Percentiles rank a stretch among this genome's conserved stretches.
These are phyloP conservation scores for Drosophila tristis DNA, from an alignment of 1,140 invertebrate genomes.

Conservation along the genomic window DNA sequence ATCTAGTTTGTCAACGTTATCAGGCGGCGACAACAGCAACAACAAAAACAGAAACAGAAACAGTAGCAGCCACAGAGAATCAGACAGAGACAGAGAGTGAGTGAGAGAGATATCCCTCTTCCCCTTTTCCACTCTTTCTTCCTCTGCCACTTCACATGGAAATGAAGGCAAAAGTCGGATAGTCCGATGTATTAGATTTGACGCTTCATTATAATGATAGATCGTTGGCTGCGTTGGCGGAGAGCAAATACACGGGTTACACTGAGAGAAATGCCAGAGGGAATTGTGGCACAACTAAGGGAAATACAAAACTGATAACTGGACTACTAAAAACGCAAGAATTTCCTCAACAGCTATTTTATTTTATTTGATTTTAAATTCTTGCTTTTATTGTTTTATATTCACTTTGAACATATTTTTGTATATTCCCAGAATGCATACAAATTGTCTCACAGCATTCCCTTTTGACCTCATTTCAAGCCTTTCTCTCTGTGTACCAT, in stretches of 20 bases:
- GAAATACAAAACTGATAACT: background rate
- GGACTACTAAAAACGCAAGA: no score
- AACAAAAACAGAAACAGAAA: constrained; percentile 2
- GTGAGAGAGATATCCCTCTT: constrained; percentile 6
- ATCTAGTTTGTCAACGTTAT: constrained; percentile 82
- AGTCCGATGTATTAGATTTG: constrained; percentile 76
- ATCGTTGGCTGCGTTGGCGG: constrained; percentile 60
- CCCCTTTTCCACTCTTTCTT: background rate
- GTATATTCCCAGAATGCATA: no score
- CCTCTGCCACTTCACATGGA: constrained; percentile 35
- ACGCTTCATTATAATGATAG: constrained; percentile 81
- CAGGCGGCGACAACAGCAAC: constrained; percentile 35
- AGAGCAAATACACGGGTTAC: constrained; percentile 31
- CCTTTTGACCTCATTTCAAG: no score
- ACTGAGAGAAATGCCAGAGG: constrained; percentile 17
- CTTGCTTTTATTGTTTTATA: no score
- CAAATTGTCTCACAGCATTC: no score
- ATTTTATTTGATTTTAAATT: no score
- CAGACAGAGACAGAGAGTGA: constrained; percentile 3
- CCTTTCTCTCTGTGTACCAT: no score
- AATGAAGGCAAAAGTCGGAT: constrained; percentile 58
- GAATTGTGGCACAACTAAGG: background rate
- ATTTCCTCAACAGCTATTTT: no score
- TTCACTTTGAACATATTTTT: no score
- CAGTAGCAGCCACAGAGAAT: constrained; percentile 10